Conservation (phyloP, 1,140 invertebrate genomes). For the Melipona quadrifasciata region DNA sequence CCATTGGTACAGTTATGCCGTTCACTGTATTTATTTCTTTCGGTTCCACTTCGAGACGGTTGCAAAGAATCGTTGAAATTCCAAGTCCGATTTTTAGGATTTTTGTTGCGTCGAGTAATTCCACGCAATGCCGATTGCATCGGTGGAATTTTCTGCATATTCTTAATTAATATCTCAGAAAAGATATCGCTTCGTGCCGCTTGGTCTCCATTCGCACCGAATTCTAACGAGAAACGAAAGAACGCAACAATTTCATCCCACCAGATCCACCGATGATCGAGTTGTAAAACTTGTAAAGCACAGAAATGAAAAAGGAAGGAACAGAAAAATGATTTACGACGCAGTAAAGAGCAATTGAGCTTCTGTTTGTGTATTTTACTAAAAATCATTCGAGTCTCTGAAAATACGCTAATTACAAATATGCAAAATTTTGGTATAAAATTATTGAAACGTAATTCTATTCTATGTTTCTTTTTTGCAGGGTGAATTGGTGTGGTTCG, state of each 20-base stretch:
- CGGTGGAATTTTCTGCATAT: background rate
- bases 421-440: too few species aligned
- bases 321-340: too few species aligned
- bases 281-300: too few species aligned
- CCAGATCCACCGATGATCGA: too few species aligned
- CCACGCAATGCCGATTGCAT: background rate
- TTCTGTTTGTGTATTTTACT: too few species aligned
- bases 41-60: background rate
- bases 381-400: too few species aligned
- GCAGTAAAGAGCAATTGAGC: too few species aligned
- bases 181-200: background rate
- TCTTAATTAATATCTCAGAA: background rate
- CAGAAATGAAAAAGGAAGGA: too few species aligned
- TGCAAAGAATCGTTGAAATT: background rate
- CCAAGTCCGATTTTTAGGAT: background rate
- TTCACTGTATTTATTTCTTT: background rate
- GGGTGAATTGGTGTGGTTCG: constrained; percentile 96
- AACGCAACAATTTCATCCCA: background rate
- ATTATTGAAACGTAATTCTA: background rate
- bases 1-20: too few species aligned
- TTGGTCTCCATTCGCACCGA: background rate
- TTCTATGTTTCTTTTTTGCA: constrained; percentile 63
- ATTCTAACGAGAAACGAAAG: too few species aligned
- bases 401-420: too few species aligned
- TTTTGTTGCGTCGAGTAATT: background rate